Conservation (phyloP, 2,113 vertebrate genomes). For the Danionella cerebrum region DNA sequence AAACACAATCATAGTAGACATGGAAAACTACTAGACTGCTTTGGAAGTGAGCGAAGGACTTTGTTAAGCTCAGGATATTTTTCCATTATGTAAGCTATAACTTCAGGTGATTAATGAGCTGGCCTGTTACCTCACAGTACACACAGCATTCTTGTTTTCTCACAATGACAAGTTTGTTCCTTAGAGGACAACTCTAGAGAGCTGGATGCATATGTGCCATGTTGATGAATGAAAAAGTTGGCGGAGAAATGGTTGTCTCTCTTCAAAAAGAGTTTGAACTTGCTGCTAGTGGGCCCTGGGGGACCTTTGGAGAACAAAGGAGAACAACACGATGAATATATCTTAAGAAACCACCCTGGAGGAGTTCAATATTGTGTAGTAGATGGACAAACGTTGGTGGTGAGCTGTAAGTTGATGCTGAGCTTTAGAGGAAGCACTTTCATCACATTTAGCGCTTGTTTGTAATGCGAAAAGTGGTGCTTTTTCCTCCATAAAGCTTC, state of each 20-base stretch:
- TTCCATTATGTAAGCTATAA: slow-evolving; percentile 26
- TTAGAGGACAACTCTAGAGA: slow-evolving; percentile 32
- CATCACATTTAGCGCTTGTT: not conserved
- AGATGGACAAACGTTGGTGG: not conserved
- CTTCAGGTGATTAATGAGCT: slow-evolving; percentile 42
- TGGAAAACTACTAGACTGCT: no score
- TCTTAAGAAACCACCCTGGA: not conserved
- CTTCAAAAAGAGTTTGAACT: slow-evolving; percentile 11
- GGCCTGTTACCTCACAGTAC: slow-evolving; percentile 22
- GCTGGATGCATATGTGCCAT: slow-evolving; percentile 15
- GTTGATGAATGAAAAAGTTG: slow-evolving; percentile 38
- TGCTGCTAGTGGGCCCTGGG: not conserved
- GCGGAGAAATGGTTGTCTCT: slow-evolving; percentile 10
- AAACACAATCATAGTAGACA: no score
- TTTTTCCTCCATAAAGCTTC: not conserved
- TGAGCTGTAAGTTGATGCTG: not conserved
- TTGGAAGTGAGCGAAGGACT: not conserved
- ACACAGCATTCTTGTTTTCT: slow-evolving; percentile 34
- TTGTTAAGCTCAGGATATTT: slow-evolving; percentile 10
- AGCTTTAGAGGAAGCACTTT: not conserved
- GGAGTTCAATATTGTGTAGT: slow-evolving; percentile 7
- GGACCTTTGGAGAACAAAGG: slow-evolving; percentile 27
- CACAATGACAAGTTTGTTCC: slow-evolving; percentile 21
- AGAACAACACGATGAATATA: not conserved
- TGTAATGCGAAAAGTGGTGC: not conserved